Evolutionary conservation across 2,113 vertebrate genomes (phyloP).

Genomic region (Nesogale talazaci): DNA sequence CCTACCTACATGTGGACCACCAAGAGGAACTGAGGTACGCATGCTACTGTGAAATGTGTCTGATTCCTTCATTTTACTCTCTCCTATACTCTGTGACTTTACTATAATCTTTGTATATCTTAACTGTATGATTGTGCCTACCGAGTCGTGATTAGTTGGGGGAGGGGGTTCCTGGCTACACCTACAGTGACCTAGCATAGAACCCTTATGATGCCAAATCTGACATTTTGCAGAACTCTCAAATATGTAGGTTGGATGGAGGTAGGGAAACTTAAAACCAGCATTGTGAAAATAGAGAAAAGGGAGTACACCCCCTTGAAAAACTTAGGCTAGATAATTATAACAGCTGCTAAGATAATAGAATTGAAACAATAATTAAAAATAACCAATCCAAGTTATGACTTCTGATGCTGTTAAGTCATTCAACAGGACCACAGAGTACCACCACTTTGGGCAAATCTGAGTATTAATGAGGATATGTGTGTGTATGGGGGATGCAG

Average conservation of each 20-base stretch:
- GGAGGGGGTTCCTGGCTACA: too few species aligned
- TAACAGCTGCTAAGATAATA: slow-evolving; percentile 22
- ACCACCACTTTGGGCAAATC: neutral
- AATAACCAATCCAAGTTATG: slow-evolving; percentile 10
- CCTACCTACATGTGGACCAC: too few species aligned
- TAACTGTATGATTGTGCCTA: too few species aligned
- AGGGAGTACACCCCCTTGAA: slow-evolving; percentile 8
- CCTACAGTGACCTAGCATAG: neutral
- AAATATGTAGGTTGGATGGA: neutral
- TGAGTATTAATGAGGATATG: neutral
- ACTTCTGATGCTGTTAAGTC: neutral
- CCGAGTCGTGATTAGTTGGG: too few species aligned
- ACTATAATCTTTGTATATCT: too few species aligned
- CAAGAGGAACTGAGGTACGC: too few species aligned
- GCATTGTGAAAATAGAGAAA: slow-evolving; percentile 27
- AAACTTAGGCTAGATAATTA: slow-evolving; percentile 42
- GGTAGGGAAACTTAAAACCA: neutral
- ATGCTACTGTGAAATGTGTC: too few species aligned
- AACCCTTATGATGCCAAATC: neutral
- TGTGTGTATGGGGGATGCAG: neutral
- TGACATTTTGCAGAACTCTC: neutral
- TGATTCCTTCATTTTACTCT: too few species aligned
- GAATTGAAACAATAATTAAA: slow-evolving; percentile 10
- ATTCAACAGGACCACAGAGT: neutral
- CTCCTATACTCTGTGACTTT: too few species aligned